A percentile compares a stretch with the other conserved stretches of the same genome.
Conservation (phyloP, 2,888 invertebrate species). For the Octodonta nipae region DNA sequence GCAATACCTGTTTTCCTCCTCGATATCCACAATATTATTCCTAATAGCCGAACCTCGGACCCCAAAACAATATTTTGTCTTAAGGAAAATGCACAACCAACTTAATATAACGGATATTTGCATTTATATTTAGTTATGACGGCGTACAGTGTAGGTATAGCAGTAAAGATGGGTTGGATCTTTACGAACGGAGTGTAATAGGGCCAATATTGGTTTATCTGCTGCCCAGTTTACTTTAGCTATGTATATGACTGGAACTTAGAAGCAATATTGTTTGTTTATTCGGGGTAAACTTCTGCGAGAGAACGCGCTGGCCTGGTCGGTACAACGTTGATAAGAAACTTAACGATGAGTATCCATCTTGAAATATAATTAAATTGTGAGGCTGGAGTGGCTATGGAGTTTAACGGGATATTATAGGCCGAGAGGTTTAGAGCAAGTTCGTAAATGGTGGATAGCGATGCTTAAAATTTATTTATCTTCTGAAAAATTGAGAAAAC, state of each 20-base stretch:
- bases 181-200: conserved; percentile 27
- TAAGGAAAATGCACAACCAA: conserved; percentile 34
- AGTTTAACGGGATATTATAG: too few species aligned
- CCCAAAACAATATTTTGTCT: conserved; percentile 24
- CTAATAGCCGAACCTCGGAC: too few species aligned
- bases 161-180: conserved; percentile 25
- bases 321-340: neutral
- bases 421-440: too few species aligned
- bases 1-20: too few species aligned
- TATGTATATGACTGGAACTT: conserved; percentile 32
- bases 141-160: too few species aligned
- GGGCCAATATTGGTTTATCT: conserved; percentile 36
- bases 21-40: too few species aligned
- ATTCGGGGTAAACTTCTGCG: conserved; percentile 14
- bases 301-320: neutral
- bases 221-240: conserved; percentile 32
- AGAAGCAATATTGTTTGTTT: conserved; percentile 32
- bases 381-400: too few species aligned
- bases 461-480: too few species aligned
- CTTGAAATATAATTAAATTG: conserved; percentile 2
- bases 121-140: conserved; percentile 37
- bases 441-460: too few species aligned
- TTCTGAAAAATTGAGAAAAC: too few species aligned
- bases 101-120: conserved; percentile 36
- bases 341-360: conserved; percentile 1